phyloP scores from a whole-genome alignment of 1,140 invertebrate species.

The Holcopasites calliopsidis region DNA sequence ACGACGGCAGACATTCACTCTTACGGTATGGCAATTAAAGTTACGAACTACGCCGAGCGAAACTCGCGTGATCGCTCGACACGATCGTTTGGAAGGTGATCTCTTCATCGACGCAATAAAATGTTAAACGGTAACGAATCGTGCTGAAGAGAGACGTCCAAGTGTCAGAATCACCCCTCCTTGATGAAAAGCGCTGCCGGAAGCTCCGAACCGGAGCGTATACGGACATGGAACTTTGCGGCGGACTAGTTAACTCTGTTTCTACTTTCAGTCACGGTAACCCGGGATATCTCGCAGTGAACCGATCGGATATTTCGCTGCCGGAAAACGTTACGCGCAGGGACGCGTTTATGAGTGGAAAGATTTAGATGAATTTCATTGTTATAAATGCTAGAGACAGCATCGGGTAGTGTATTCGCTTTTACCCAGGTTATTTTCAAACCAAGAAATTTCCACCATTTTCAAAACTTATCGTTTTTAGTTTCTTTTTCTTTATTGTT shows the following conservation, averaged over 20 bases:
- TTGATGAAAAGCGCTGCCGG: slow-evolving; percentile 51
- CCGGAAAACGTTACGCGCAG: slow-evolving; percentile 2
- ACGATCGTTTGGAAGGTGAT: slow-evolving; percentile 3
- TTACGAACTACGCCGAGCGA: background rate
- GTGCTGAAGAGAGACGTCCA: slow-evolving; percentile 45
- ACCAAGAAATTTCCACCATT: too few relatives aligned
- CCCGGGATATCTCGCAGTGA: slow-evolving; percentile 30
- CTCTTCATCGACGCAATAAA: slow-evolving; percentile 46
- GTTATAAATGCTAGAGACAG: too few relatives aligned
- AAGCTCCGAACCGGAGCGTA: slow-evolving; percentile 40
- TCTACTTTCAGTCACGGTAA: slow-evolving; percentile 47
- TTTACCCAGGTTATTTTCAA: too few relatives aligned
- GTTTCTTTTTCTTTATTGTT: too few relatives aligned
- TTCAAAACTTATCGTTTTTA: too few relatives aligned
- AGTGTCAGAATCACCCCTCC: slow-evolving; percentile 43
- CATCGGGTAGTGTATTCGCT: too few relatives aligned
- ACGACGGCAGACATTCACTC: too few relatives aligned
- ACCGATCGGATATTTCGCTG: slow-evolving; percentile 37
- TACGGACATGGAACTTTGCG: slow-evolving; percentile 53
- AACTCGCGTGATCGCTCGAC: slow-evolving; percentile 28
- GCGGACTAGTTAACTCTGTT: slow-evolving; percentile 59
- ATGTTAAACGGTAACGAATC: slow-evolving; percentile 32
- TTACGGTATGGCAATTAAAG: background rate
- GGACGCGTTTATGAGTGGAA: too few relatives aligned
- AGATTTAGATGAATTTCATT: too few relatives aligned